A percentile compares a stretch with the other conserved stretches of the same genome.
These are phyloP conservation scores for Microcebus griseorufus DNA, from an alignment of 2,113 vertebrate genomes.

Conservation along the genomic window DNA sequence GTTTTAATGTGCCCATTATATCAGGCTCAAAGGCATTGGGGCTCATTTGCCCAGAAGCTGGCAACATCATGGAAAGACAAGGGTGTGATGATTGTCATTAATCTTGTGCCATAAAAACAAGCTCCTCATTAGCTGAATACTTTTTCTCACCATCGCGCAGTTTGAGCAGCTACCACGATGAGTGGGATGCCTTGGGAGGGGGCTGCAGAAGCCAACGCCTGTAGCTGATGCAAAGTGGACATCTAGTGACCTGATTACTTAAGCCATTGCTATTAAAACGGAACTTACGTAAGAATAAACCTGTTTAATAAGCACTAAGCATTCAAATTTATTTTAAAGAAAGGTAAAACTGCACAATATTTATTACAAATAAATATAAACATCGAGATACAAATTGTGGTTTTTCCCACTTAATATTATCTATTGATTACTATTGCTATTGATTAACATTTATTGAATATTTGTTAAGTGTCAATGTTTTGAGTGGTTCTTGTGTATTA, in stretches of 20 bases:
- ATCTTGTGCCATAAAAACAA: background rate
- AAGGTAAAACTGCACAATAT: background rate
- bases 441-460: background rate
- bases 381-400: background rate
- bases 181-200: background rate
- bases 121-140: background rate
- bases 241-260: background rate
- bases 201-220: background rate
- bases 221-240: background rate
- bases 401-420: background rate
- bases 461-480: background rate
- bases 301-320: background rate
- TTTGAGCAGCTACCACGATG: background rate
- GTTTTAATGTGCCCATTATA: background rate
- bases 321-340: background rate
- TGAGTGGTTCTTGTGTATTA: background rate
- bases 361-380: slow-evolving; percentile 5
- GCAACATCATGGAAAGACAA: background rate
- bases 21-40: background rate
- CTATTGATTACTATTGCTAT: background rate
- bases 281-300: background rate
- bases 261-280: background rate
- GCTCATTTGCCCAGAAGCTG: background rate
- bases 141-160: background rate
- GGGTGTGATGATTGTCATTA: background rate